phyloP scores from a whole-genome alignment of 2,888 invertebrate genomes.

The Amblyteles armatorius region DNA sequence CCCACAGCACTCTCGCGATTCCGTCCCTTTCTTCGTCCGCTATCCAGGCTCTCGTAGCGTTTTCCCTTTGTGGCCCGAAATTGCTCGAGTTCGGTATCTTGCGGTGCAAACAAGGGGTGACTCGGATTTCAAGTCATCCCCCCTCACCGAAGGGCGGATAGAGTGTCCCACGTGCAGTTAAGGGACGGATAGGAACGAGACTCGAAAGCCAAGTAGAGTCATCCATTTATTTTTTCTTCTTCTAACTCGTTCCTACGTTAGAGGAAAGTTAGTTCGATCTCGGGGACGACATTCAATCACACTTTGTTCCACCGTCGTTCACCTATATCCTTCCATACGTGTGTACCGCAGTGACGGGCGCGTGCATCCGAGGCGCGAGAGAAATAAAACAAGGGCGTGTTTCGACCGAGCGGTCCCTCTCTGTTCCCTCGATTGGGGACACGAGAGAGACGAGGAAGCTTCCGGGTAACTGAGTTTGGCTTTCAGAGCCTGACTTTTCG shows the following conservation, averaged over 20 bases:
- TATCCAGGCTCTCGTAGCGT: conserved; percentile 28
- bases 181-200: conserved; percentile 32
- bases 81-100: conserved; percentile 73
- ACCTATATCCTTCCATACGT: background rate
- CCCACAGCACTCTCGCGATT: conserved; percentile 6
- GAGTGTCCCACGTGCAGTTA: conserved; percentile 49
- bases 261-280: conserved; percentile 35
- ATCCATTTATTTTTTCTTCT: background rate
- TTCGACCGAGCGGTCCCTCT: conserved; percentile 46
- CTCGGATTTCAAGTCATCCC: conserved; percentile 66
- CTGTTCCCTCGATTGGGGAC: conserved; percentile 37
- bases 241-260: background rate
- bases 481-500: conserved; percentile 73
- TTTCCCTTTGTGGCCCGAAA: conserved; percentile 70
- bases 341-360: background rate
- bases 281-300: conserved; percentile 28
- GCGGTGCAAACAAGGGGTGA: conserved; percentile 76
- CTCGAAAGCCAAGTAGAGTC: conserved; percentile 33
- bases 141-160: conserved; percentile 24
- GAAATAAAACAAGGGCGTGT: conserved; percentile 60
- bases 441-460: conserved; percentile 38
- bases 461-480: conserved; percentile 75
- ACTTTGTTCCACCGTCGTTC: conserved; percentile 32
- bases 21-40: conserved; percentile 2
- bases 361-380: conserved; percentile 50